These are phyloP conservation scores for Mnemiopsis leidyi DNA, from an alignment of 37 sponge, comb jelly and placozoan species.

Conservation along the genomic window DNA sequence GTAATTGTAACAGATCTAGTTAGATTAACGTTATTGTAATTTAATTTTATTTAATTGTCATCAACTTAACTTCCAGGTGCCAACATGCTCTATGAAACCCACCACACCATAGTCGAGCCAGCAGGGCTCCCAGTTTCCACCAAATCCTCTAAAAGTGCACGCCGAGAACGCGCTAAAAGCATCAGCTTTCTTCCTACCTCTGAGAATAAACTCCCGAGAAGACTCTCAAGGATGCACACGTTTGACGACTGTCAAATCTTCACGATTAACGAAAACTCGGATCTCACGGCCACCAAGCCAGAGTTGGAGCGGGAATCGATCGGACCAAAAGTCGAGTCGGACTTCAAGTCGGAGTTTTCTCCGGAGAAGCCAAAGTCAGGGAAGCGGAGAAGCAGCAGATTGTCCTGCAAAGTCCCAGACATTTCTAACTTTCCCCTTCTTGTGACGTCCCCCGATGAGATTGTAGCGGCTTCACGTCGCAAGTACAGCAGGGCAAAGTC, in stretches of 20 bases:
- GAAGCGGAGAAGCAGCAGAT: not conserved
- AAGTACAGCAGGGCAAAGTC: not conserved
- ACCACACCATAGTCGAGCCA: not conserved
- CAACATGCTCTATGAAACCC: not conserved
- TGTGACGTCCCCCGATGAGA: not conserved
- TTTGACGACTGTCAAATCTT: not conserved
- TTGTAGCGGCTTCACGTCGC: not conserved
- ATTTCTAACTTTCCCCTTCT: slow-evolving; percentile 16
- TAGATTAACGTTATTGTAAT: too few species aligned
- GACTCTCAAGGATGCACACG: not conserved
- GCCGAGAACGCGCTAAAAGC: not conserved
- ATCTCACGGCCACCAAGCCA: not conserved
- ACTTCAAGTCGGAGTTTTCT: not conserved
- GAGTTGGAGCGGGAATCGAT: not conserved
- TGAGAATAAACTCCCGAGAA: not conserved
- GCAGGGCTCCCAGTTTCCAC: not conserved
- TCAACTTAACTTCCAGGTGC: too few species aligned
- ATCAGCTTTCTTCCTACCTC: not conserved
- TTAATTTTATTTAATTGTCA: too few species aligned
- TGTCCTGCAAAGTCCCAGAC: not conserved
- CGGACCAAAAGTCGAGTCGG: not conserved
- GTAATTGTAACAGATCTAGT: too few species aligned
- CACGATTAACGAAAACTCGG: not conserved
- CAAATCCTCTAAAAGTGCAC: not conserved
- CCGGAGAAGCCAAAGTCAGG: not conserved